Conservation (phyloP, 2,797 vertebrate species). For the Etheostoma nigrum region DNA sequence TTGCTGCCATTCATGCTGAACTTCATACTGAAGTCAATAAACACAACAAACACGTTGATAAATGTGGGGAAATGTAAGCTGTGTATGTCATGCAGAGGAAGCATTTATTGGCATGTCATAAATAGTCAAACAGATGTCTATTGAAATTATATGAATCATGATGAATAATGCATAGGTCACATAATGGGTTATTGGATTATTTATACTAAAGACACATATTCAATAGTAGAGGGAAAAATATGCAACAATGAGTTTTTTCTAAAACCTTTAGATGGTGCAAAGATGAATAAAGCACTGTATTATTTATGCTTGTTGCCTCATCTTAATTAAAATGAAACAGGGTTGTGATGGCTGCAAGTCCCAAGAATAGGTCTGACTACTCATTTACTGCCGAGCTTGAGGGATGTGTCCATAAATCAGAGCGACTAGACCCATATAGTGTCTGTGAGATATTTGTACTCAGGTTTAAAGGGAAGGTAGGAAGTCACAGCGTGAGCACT, state of each 20-base stretch:
- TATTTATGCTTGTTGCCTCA: slow-evolving; percentile 48
- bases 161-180: slow-evolving; percentile 10
- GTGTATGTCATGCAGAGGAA: not conserved
- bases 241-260: slow-evolving; percentile 16
- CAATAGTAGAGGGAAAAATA: not conserved
- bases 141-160: slow-evolving; percentile 8
- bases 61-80: not conserved
- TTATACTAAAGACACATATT: not conserved
- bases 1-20: not conserved
- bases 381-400: slow-evolving; percentile 43
- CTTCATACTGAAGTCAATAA: not conserved
- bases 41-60: slow-evolving; percentile 4
- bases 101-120: slow-evolving; percentile 1
- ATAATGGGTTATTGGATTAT: not conserved
- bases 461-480: slow-evolving; percentile 1
- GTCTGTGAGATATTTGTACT: slow-evolving; percentile 10
- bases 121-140: slow-evolving; percentile 3
- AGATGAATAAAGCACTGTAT: slow-evolving; percentile 51
- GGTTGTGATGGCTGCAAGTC: slow-evolving; percentile 35
- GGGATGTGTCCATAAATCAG: slow-evolving; percentile 48
- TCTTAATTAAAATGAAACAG: slow-evolving; percentile 66
- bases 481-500: not conserved
- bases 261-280: slow-evolving; percentile 38
- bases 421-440: not conserved
- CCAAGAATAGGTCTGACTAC: slow-evolving; percentile 54